Base-by-base conservation (phyloP, 2,797 vertebrate genomes). In the Echiichthys vipera region DNA sequence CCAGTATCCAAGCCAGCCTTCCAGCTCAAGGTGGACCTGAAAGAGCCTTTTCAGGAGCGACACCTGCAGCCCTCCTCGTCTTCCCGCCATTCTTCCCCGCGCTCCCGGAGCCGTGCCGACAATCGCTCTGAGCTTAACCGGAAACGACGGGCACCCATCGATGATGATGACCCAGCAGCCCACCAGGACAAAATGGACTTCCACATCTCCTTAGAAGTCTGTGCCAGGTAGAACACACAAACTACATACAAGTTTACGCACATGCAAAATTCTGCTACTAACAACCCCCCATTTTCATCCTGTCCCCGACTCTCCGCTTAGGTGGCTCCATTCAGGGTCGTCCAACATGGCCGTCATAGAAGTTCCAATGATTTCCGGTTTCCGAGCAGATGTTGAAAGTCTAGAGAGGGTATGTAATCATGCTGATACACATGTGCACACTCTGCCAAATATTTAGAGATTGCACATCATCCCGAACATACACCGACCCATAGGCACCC, bases 311-410 rank as follows among this genome's bases (percentile, higher is more conserved):
- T 65, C 20, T 78, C 46, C 81, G 0, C 77, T 67, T 72, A 98
- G 97, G 74, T 99, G 97, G 97, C 94, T 98, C 51, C 96, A 97
- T 63, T 94, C 95, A 7, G 97, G 96, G 29, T 96, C 97, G n/a
- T 98, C 97, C 54, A 97, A 98, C 91, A 97, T 97, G 97, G 97
- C 97, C 0, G 96, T 99, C 65, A 72, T 98, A 68, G 97, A 98
- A 75, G 95, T 98, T 75, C 96, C 96, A 0, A 89, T 98, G 87
- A 95, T 98, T 74, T 98, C 97, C 0, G 96, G 97, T 5, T 98
- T 98, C 84, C 91, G 91, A 77, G 95, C 95, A 2, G 96, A 97
- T 53, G 59, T 96, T 0, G 96, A 97, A 89, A 97, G 96, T 86
- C 93, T 98, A 70, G 97, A 97, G 87, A 95, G 95, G 95, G 97